These are phyloP conservation scores for Auanema sp. DNA, from an alignment of 2,888 invertebrate species.

Conservation along the genomic window DNA sequence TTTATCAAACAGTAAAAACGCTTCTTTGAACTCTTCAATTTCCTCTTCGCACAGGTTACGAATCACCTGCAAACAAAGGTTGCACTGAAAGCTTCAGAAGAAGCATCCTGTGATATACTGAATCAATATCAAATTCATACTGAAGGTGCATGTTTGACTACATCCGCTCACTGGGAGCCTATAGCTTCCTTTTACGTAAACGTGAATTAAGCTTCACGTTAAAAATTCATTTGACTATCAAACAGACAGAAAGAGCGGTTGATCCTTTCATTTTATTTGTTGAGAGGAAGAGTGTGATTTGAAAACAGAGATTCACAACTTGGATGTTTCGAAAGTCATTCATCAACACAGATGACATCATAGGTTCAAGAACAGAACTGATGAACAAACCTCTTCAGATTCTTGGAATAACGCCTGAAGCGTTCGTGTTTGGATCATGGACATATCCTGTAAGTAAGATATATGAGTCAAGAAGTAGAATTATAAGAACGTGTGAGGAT, in stretches of 20 bases:
- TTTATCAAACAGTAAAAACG: constrained; percentile 44
- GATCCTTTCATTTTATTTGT: too few relatives aligned
- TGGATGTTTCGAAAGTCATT: not conserved
- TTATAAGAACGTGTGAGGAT: too few relatives aligned
- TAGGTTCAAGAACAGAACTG: constrained; percentile 8
- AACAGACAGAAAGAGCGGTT: too few relatives aligned
- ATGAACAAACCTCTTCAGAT: constrained; percentile 22
- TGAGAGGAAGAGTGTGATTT: too few relatives aligned
- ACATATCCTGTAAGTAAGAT: constrained; percentile 28
- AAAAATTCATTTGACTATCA: too few relatives aligned
- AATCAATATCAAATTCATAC: too few relatives aligned
- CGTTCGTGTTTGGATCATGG: constrained; percentile 31
- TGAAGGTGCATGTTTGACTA: too few relatives aligned
- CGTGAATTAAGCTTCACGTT: too few relatives aligned
- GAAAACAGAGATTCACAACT: too few relatives aligned
- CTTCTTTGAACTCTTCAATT: constrained; percentile 45
- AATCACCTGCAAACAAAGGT: constrained; percentile 35
- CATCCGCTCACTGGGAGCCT: too few relatives aligned
- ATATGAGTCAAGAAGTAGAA: not conserved
- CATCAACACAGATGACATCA: not conserved
- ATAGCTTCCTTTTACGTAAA: not conserved
- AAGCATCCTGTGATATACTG: too few relatives aligned
- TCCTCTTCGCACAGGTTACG: constrained; percentile 39
- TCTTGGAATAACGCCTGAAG: constrained; percentile 45
- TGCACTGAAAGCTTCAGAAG: too few relatives aligned